Conservation (phyloP, 1,140 invertebrate species). For the Caenorhabditis inopinata region DNA sequence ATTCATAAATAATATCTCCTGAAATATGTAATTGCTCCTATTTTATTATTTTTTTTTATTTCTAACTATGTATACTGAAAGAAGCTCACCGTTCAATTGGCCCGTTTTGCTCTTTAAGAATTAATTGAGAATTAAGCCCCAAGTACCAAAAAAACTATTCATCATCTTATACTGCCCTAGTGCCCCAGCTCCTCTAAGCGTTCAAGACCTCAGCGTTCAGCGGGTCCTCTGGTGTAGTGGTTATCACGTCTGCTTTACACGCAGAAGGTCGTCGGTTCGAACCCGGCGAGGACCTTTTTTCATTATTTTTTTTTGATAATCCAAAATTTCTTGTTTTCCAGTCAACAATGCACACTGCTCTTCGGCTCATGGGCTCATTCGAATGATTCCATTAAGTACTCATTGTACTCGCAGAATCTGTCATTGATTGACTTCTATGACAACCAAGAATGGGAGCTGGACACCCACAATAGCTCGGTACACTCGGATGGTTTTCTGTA, state of each 20-base stretch:
- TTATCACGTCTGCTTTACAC: constrained; percentile 56
- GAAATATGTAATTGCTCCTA: no score
- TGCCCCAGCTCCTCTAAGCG: neutral
- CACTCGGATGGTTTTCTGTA: constrained; percentile 63
- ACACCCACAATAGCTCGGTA: constrained; percentile 57
- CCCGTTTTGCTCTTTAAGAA: no score
- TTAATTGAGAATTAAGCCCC: no score
- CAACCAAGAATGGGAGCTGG: constrained; percentile 66
- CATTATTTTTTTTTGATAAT: neutral
- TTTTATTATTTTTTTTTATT: no score
- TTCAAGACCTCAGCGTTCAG: neutral
- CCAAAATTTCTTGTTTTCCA: constrained; percentile 30
- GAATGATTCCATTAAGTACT: constrained; percentile 66
- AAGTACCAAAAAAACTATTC: no score
- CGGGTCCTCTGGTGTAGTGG: constrained; percentile 52
- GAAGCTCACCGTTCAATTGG: no score
- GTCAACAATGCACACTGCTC: constrained; percentile 60
- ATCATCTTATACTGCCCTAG: neutral
- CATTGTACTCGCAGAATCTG: constrained; percentile 62
- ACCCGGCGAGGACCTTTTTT: constrained; percentile 49
- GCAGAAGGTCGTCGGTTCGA: constrained; percentile 56
- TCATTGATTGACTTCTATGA: constrained; percentile 66
- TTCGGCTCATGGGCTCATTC: constrained; percentile 66
- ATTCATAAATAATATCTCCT: no score
- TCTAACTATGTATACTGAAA: no score